These are phyloP conservation scores for Leptogaster cylindrica DNA, from an alignment of 2,888 invertebrate genomes.

Conservation along the genomic window DNA sequence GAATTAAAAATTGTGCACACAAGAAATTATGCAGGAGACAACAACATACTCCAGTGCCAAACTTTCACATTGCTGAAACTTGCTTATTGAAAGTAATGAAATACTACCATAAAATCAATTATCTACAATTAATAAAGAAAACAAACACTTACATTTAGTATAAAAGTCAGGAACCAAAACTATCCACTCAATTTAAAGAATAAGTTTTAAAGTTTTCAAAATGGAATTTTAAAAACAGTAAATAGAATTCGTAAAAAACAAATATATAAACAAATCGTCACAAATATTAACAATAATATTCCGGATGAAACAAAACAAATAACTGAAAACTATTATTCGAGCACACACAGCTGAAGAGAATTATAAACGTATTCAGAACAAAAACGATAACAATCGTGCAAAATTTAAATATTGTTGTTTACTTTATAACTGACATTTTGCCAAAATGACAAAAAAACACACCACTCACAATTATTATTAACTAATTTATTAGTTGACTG, in stretches of 20 bases:
- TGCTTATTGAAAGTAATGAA: too few relatives aligned
- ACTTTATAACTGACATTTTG: conserved; percentile 39
- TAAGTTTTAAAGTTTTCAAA: conserved; percentile 1
- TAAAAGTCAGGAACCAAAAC: conserved; percentile 17
- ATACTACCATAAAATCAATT: too few relatives aligned
- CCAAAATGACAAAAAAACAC: conserved; percentile 19
- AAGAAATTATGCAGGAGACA: too few relatives aligned
- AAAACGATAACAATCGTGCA: conserved; percentile 13
- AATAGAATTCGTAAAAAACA: conserved; percentile 7
- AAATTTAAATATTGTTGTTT: conserved; percentile 16
- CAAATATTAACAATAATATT: neutral
- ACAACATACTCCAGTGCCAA: too few relatives aligned
- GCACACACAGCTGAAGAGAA: conserved; percentile 10
- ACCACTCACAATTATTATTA: conserved; percentile 19
- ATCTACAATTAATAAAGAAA: too few relatives aligned
- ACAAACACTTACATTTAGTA: conserved; percentile 32
- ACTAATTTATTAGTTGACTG: neutral
- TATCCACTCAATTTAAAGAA: conserved; percentile 35
- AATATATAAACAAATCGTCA: neutral
- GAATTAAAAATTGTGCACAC: too few relatives aligned
- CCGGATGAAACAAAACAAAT: too few relatives aligned
- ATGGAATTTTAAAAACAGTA: neutral
- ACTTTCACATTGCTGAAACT: too few relatives aligned
- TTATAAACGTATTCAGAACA: neutral
- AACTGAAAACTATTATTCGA: too few relatives aligned